Conservation (phyloP, 2,888 invertebrate species). For the Pristionchus entomophagus region DNA sequence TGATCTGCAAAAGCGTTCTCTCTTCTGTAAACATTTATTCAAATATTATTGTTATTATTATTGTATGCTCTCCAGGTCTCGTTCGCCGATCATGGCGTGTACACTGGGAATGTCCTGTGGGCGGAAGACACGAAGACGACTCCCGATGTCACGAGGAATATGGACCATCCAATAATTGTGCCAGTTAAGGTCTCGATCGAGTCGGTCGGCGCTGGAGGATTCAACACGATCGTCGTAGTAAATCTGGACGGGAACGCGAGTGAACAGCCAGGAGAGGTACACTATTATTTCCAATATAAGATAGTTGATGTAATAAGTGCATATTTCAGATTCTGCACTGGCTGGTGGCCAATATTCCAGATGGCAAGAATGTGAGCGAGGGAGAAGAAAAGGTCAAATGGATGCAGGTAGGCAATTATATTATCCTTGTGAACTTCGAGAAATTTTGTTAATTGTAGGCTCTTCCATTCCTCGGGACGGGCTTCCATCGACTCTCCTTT, state of each 20-base stretch:
- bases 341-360: constrained; percentile 78
- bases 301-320: not conserved
- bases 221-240: constrained; percentile 83
- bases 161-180: not conserved
- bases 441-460: constrained; percentile 82
- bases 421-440: not conserved
- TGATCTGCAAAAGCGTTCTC: too few relatives aligned
- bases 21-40: not conserved
- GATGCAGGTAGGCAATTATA: constrained; percentile 26
- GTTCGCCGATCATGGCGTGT: constrained; percentile 56
- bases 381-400: constrained; percentile 56
- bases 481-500: constrained; percentile 92
- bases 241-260: constrained; percentile 87
- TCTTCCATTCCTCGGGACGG: constrained; percentile 91
- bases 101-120: constrained; percentile 60
- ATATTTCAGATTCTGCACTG: constrained; percentile 77
- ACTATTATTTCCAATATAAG: not conserved
- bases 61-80: constrained; percentile 52
- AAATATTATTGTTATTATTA: not conserved
- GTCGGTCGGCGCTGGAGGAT: constrained; percentile 57
- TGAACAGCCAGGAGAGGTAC: constrained; percentile 57
- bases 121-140: constrained; percentile 49
- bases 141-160: constrained; percentile 53
- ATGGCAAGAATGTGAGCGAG: constrained; percentile 54
- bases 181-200: constrained; percentile 53